Percentiles rank a stretch among this genome's conserved stretches.
phyloP scores from a whole-genome alignment of 2,113 vertebrate genomes.

The Pseudonaja textilis region DNA sequence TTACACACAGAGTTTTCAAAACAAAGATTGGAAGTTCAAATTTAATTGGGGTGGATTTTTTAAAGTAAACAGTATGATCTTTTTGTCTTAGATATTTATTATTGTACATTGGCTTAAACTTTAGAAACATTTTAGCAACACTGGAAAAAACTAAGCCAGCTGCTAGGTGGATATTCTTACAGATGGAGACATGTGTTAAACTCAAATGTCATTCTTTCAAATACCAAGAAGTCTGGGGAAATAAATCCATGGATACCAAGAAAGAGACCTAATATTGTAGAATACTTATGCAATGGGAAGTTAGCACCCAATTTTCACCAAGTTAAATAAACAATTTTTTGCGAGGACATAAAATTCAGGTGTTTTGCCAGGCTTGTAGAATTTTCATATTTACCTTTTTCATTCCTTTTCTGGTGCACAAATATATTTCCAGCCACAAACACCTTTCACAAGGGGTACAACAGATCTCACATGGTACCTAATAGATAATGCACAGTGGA shows the following conservation, averaged over 20 bases:
- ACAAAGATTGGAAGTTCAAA: constrained; percentile 54
- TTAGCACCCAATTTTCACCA: constrained; percentile 27
- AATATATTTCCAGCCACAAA: not conserved
- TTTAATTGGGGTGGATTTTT: constrained; percentile 35
- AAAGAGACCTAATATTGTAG: constrained; percentile 30
- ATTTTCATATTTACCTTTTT: constrained; percentile 37
- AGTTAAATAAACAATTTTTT: constrained; percentile 52
- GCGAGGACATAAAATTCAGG: constrained; percentile 37
- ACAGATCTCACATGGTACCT: constrained; percentile 31
- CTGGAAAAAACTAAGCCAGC: constrained; percentile 71
- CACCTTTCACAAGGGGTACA: constrained; percentile 11
- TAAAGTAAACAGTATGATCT: constrained; percentile 58
- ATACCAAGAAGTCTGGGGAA: constrained; percentile 65
- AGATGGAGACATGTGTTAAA: constrained; percentile 71
- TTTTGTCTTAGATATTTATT: constrained; percentile 67
- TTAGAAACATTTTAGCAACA: constrained; percentile 70
- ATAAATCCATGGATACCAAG: constrained; percentile 57
- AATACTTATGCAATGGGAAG: not conserved
- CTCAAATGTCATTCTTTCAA: constrained; percentile 67
- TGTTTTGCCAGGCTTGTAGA: constrained; percentile 41
- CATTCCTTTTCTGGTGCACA: constrained; percentile 37
- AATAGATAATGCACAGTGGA: constrained; percentile 24
- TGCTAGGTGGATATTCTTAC: constrained; percentile 68
- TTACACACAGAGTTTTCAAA: constrained; percentile 59
- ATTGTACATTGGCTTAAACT: constrained; percentile 65